A percentile compares a stretch with the other conserved stretches of the same genome.
Evolutionary conservation across 2,888 invertebrate genomes (phyloP).

Genomic region (Craniophora ligustri): DNA sequence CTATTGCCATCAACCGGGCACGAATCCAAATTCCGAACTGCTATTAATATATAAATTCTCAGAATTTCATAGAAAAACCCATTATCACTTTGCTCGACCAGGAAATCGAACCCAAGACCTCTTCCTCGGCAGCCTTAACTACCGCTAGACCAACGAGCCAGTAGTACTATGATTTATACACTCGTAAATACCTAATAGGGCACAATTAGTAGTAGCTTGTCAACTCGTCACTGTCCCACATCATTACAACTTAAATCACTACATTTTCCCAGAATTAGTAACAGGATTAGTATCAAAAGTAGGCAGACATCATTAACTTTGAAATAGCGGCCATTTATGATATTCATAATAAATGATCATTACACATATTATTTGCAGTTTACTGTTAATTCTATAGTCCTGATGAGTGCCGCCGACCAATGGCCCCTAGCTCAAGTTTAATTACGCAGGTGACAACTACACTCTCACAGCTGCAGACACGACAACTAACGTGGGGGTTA

Average conservation of each 20-base stretch:
- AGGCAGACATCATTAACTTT: conserved; percentile 21
- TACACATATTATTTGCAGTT: conserved; percentile 33
- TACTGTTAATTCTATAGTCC: conserved; percentile 32
- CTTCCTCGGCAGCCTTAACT: too few relatives aligned
- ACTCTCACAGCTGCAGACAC: conserved; percentile 48
- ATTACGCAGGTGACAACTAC: conserved; percentile 42
- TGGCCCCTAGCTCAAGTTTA: conserved; percentile 41
- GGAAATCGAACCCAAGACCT: too few relatives aligned
- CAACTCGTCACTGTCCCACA: conserved; percentile 12
- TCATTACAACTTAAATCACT: conserved; percentile 26
- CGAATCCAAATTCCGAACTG: too few relatives aligned
- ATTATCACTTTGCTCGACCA: too few relatives aligned
- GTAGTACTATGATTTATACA: too few relatives aligned
- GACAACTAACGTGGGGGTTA: conserved; percentile 54
- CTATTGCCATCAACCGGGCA: too few relatives aligned
- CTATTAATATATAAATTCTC: too few relatives aligned
- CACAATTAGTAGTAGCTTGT: conserved; percentile 25
- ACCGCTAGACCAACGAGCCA: too few relatives aligned
- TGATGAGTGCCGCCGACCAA: conserved; percentile 30
- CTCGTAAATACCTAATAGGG: conserved; percentile 25
- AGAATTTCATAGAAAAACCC: too few relatives aligned
- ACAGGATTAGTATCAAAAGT: too few relatives aligned
- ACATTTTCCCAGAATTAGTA: conserved; percentile 16
- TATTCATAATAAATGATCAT: conserved; percentile 27
- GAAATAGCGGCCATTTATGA: conserved; percentile 33